Conservation (phyloP, 2,113 vertebrate genomes). For the Dipodomys merriami region DNA sequence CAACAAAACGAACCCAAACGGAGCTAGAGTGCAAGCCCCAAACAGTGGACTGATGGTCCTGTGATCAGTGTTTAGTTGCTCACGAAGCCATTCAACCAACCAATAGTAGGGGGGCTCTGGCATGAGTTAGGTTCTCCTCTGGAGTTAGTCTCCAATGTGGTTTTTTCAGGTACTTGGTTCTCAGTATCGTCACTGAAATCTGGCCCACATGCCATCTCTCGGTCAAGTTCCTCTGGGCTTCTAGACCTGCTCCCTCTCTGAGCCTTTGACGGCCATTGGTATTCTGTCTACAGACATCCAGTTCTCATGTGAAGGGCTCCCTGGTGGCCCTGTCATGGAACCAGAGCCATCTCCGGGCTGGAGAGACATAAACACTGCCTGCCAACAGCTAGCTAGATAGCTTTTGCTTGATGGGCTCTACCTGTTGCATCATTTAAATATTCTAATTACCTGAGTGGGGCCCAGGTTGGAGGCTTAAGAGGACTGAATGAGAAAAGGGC, state of each 20-base stretch:
- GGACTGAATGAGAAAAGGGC: neutral
- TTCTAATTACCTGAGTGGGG: neutral
- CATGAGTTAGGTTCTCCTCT: too few species aligned
- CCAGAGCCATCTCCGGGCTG: neutral
- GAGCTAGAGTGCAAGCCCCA: neutral
- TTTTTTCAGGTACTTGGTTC: neutral
- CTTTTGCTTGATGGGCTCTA: neutral
- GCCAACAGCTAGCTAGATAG: neutral
- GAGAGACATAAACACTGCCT: neutral
- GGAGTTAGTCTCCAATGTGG: neutral
- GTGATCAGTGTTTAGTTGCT: neutral
- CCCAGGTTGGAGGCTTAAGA: neutral
- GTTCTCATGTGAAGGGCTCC: neutral
- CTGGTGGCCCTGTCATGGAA: neutral
- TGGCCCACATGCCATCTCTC: neutral
- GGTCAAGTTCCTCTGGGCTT: too few species aligned
- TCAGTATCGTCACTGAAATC: neutral
- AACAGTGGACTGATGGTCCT: neutral
- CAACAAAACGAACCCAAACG: neutral
- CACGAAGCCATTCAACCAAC: rapidly evolving
- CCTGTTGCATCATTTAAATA: neutral
- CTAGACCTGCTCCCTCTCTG: neutral
- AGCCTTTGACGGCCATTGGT: neutral
- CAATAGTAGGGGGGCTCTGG: too few species aligned
- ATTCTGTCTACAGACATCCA: neutral